Evolutionary conservation across 2,888 invertebrate species (phyloP), one percentile per base, ranked within the genome.

Genomic region (Troides helena): DNA sequence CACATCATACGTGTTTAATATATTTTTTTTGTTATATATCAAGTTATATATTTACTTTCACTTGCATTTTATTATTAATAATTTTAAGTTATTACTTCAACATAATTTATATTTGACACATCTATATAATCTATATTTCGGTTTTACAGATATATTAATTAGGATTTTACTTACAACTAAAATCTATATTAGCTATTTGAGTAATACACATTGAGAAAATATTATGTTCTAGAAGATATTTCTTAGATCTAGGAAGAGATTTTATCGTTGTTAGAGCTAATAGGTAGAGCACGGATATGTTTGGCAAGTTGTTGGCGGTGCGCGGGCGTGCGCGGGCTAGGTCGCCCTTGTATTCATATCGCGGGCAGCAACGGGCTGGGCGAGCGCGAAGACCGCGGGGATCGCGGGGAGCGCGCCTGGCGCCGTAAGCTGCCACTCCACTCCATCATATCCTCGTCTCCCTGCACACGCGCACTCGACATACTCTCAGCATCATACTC

Each of bases 391-490:
- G 72, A 71, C 23, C 64, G 66, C 69, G 70, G 72, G 61, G 72
- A 72, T 39, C 66, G 62, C 79, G 88, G 88, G 72, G 88, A 90
- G 75, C 89, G 88, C 83, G 86, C 85, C 78, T 89, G 89, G 82
- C 87, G 85, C 82, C 88, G 85, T 80, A 87, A 85, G 85, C 90
- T 86, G 93, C 93, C 93, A 84, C 89, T 84, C 88, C 92, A 92
- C 85, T 89, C 90, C 93, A 93, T 94, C 94, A 94, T 91, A 93
- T 93, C 92, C 93, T 93, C 93, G 93, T 93, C 93, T 93, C 93
- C 93, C 94, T 94, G 91, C 86, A 92, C 92, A 92, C 88, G 91
- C 81, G 90, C 86, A 92, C 92, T 91, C 91, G 92, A 92, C 91
- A 92, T 92, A 92, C 91, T 91, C 90, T 92, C 92, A 88, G 89